Conservation (phyloP, 2,797 vertebrate species). For the Alectoris magna region DNA sequence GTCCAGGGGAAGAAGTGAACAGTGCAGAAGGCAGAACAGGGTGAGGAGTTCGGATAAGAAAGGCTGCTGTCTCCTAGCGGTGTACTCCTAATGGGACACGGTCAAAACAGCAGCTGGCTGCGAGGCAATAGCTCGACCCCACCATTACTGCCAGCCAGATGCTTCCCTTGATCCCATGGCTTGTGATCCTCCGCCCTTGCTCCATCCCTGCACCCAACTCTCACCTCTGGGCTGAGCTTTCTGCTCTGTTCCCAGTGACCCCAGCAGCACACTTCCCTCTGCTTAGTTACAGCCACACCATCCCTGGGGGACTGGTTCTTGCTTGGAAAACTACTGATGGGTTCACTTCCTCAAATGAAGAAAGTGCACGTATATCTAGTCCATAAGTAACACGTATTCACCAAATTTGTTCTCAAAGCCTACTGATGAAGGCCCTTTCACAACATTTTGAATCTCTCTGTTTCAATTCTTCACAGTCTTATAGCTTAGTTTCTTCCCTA, state of each 20-base stretch:
- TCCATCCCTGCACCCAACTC: background rate
- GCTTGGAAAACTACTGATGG: slow-evolving; percentile 34
- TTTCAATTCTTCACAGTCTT: background rate
- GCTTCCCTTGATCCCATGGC: background rate
- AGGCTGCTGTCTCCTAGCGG: background rate
- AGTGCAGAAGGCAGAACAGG: background rate
- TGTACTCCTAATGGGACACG: background rate
- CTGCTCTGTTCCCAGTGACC: background rate
- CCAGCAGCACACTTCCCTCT: background rate
- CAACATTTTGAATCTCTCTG: slow-evolving; percentile 9
- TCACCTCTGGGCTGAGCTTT: background rate
- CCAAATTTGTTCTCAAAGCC: slow-evolving; percentile 23
- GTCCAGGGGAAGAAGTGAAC: background rate
- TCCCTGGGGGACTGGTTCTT: background rate
- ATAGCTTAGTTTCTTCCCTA: background rate
- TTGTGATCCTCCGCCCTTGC: background rate
- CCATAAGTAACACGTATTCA: background rate
- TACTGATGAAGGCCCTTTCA: background rate
- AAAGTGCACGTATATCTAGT: background rate
- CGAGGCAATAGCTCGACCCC: background rate
- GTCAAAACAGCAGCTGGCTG: background rate
- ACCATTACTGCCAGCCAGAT: background rate
- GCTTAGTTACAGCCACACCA: background rate
- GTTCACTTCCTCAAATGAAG: slow-evolving; percentile 22
- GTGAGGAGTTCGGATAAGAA: background rate